These are phyloP conservation scores for Oceanodroma leucorhoa DNA, from an alignment of 2,797 vertebrate species.

Conservation along the genomic window DNA sequence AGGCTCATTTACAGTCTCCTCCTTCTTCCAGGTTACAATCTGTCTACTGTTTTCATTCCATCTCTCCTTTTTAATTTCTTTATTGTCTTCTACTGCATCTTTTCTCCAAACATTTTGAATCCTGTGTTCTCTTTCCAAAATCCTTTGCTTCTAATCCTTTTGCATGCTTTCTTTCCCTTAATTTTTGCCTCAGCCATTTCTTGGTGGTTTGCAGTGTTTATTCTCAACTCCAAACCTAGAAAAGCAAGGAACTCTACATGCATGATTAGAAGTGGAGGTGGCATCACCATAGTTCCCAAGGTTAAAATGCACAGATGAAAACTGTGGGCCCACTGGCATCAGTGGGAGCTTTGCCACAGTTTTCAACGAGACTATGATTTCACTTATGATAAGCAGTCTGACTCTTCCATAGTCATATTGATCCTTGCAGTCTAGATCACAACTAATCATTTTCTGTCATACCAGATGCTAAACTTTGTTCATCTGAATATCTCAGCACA, in stretches of 20 bases:
- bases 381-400: neutral
- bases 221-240: neutral
- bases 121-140: neutral
- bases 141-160: neutral
- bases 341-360: neutral
- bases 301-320: neutral
- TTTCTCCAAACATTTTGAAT: neutral
- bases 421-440: neutral
- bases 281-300: neutral
- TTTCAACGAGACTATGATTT: neutral
- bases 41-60: neutral
- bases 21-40: neutral
- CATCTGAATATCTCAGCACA: neutral
- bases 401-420: neutral
- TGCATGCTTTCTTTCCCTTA: neutral
- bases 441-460: neutral
- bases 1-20: neutral
- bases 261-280: neutral
- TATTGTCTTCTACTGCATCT: neutral
- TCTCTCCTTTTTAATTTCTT: neutral
- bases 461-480: neutral
- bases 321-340: neutral
- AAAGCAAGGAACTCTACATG: neutral
- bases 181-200: neutral
- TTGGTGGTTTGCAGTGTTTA: neutral